Base-by-base conservation (phyloP, 2,888 invertebrate genomes). In the Sarcophaga variegata region DNA sequence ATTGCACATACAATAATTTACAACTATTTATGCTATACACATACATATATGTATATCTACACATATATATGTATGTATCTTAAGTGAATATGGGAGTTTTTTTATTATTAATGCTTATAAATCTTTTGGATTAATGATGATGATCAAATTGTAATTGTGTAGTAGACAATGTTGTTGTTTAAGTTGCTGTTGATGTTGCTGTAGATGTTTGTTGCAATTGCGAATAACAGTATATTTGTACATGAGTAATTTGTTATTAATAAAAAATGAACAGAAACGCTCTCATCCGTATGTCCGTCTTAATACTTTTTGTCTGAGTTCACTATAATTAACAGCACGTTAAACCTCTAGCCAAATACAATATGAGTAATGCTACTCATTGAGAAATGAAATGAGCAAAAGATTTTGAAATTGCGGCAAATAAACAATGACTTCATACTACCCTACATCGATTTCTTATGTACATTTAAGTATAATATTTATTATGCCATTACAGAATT, bases 251-350 rank as follows among this genome's bases (percentile, higher is more conserved):
- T 72, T 70, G 64, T 81, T 81, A 63, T 78, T 85, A 70, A 75
- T 79, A 82, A 78, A 82, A 37, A 74, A 59, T 66, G 69, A 82
- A 72, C 76, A 76, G 74, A 74, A 54, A 74, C 12, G 76, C 72
- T 86, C 83, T 83, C 86, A 83, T 77, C 83, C 80, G 74, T 81
- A 77, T 64, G 80, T 81, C 81, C 81, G 86, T 69, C 74, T 86
- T 70, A 76, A 79, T 37, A 37, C 5, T 54, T 71, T 69, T 63
- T 83, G 49, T 72, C n/a, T 77, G 67, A 70, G 83, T 74, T 83
- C 64, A 72, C 25, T 81, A 63, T 70, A 83, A 86, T 83, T 83
- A 86, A 74, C 72, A 76, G 77, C 79, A 82, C 66, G 82, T 75
- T 74, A 75, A 79, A 17, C 10, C 72, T 76, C 22, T 75, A 77